phyloP scores from a whole-genome alignment of 2,888 invertebrate genomes.

The Lagria hirta region DNA sequence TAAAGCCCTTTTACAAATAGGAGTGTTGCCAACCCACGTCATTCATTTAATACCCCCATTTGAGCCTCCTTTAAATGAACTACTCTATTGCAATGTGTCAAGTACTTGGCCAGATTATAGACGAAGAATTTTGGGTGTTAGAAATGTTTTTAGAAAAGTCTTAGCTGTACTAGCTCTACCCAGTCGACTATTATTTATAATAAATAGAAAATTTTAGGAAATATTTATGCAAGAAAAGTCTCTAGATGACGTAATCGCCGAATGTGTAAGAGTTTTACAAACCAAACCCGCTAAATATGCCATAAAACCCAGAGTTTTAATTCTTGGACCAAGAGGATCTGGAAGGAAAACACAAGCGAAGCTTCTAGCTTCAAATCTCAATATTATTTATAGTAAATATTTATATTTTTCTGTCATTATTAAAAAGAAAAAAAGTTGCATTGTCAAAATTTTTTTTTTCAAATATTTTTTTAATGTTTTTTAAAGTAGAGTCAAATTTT shows the following conservation, averaged over 20 bases:
- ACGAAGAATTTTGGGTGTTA: slow-evolving; percentile 47
- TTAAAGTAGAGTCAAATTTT: too few relatives aligned
- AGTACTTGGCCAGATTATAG: slow-evolving; percentile 47
- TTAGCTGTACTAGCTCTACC: slow-evolving; percentile 21
- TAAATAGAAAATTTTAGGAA: slow-evolving; percentile 41
- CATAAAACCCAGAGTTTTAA: slow-evolving; percentile 61
- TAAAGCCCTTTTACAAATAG: slow-evolving; percentile 51
- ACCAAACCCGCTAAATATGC: slow-evolving; percentile 50
- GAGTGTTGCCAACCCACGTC: slow-evolving; percentile 59
- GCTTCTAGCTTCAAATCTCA: slow-evolving; percentile 57
- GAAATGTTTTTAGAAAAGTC: slow-evolving; percentile 48
- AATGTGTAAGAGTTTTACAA: slow-evolving; percentile 49
- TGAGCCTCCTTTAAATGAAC: slow-evolving; percentile 43
- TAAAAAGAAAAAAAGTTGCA: too few relatives aligned
- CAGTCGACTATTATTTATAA: too few relatives aligned
- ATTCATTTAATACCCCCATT: slow-evolving; percentile 54
- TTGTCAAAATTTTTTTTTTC: too few relatives aligned
- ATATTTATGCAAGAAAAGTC: slow-evolving; percentile 46
- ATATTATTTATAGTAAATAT: slow-evolving; percentile 58
- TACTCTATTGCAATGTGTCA: slow-evolving; percentile 48
- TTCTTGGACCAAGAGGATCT: slow-evolving; percentile 64
- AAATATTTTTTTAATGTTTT: too few relatives aligned
- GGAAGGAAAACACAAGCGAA: slow-evolving; percentile 60
- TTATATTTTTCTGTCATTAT: too few relatives aligned
- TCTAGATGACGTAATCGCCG: slow-evolving; percentile 49